Percentiles rank a stretch among this genome's conserved stretches.
These are phyloP conservation scores for Dasyornis broadbenti DNA, from an alignment of 2,113 vertebrate genomes.

Conservation along the genomic window DNA sequence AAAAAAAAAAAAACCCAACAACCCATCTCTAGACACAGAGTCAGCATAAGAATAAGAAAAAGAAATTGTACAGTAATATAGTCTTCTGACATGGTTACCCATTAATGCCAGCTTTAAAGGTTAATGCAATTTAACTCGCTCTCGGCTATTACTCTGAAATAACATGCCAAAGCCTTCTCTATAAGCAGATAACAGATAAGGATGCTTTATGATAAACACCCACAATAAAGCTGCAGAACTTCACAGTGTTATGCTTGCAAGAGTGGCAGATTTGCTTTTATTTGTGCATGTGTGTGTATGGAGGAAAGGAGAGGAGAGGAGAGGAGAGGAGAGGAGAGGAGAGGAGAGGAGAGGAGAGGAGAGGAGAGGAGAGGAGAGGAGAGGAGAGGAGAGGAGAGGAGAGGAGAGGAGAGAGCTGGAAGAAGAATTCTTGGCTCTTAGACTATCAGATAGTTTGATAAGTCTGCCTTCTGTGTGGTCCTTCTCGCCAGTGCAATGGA, in stretches of 20 bases:
- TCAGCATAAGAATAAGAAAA: conserved; percentile 21
- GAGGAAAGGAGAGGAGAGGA: background rate
- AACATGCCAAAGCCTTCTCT: conserved; percentile 39
- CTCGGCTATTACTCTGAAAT: conserved; percentile 52
- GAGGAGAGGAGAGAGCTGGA: background rate
- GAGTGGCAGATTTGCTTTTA: conserved; percentile 44
- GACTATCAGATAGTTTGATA: conserved; percentile 51
- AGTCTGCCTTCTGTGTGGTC: conserved; percentile 24
- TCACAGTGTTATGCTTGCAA: conserved; percentile 14
- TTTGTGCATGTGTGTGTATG: background rate
- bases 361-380: background rate
- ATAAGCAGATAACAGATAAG: conserved; percentile 55
- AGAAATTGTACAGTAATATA: conserved; percentile 38
- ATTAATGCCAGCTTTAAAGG: conserved; percentile 67
- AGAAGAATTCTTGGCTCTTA: conserved; percentile 25
- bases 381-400: too few species aligned
- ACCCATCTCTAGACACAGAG: background rate
- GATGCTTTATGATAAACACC: conserved; percentile 58
- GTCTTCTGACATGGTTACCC: conserved; percentile 40
- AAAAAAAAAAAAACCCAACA: background rate
- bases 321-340: background rate
- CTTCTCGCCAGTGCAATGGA: conserved; percentile 37
- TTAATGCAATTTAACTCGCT: conserved; percentile 68
- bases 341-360: background rate
- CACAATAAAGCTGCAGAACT: conserved; percentile 49